phyloP scores from a whole-genome alignment of 1,140 invertebrate genomes.

The Himalopsyche phryganea region DNA sequence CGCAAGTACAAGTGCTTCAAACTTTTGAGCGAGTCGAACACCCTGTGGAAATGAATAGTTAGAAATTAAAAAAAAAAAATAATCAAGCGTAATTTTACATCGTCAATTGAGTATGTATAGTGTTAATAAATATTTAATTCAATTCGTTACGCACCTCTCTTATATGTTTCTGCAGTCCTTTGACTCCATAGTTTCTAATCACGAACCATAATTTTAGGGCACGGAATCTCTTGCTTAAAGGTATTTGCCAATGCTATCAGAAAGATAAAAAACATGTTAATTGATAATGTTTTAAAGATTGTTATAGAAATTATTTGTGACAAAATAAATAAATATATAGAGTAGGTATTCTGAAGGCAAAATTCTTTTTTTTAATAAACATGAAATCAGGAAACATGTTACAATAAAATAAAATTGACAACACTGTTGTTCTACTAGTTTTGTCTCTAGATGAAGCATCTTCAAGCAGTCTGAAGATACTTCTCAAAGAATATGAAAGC shows the following conservation, averaged over 20 bases:
- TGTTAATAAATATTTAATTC: too few species aligned
- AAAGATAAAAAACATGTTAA: slow-evolving; percentile 26
- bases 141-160: slow-evolving; percentile 60
- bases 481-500: too few species aligned
- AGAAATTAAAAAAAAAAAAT: not conserved
- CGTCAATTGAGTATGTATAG: too few species aligned
- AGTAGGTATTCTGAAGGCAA: too few species aligned
- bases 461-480: too few species aligned
- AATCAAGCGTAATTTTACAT: slow-evolving; percentile 1
- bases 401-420: too few species aligned
- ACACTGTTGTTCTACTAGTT: too few species aligned
- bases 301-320: too few species aligned
- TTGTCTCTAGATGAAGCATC: too few species aligned
- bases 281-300: not conserved
- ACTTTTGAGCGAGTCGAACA: slow-evolving; percentile 83
- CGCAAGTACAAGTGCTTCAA: slow-evolving; percentile 76
- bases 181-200: slow-evolving; percentile 83
- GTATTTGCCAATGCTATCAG: slow-evolving; percentile 96
- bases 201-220: slow-evolving; percentile 98
- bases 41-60: slow-evolving; percentile 46
- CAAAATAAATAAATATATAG: too few species aligned
- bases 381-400: too few species aligned
- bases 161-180: slow-evolving; percentile 87
- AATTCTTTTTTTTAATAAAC: too few species aligned
- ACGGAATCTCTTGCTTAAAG: slow-evolving; percentile 92